Percentiles rank a stretch among this genome's conserved stretches.
Conservation (phyloP, 2,113 vertebrate species). For the Cephalopholis sonnerati region DNA sequence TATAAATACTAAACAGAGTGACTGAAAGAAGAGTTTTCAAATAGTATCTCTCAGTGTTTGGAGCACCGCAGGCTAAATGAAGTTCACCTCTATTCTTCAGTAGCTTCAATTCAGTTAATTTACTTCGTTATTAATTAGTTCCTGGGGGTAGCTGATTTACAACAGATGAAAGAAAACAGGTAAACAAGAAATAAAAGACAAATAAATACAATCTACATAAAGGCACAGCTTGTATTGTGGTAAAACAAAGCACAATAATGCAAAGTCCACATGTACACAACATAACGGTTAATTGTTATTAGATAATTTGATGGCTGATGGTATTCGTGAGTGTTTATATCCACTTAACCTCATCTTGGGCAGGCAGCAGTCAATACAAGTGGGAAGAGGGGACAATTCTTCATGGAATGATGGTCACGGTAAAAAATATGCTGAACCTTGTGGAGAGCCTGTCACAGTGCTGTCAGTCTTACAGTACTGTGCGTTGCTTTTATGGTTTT, state of each 20-base stretch:
- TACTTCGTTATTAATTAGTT: not conserved
- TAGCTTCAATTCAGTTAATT: not conserved
- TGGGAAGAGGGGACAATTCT: not conserved
- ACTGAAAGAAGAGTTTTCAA: not conserved
- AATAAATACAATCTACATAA: not conserved
- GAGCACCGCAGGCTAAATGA: too few relatives aligned
- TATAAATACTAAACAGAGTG: not conserved
- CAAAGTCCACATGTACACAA: not conserved
- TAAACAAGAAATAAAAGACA: not conserved
- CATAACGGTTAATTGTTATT: not conserved
- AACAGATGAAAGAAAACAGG: not conserved
- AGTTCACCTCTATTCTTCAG: not conserved
- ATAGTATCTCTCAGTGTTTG: too few relatives aligned
- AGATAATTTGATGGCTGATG: not conserved
- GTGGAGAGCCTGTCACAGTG: not conserved
- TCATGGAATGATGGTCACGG: slow-evolving; percentile 24
- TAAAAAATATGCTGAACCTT: not conserved
- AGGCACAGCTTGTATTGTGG: not conserved
- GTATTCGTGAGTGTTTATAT: not conserved
- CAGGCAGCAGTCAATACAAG: not conserved
- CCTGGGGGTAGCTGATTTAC: not conserved
- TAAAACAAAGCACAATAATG: not conserved
- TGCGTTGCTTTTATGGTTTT: slow-evolving; percentile 10
- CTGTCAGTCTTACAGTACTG: not conserved
- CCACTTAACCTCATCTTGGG: not conserved